phyloP scores from a whole-genome alignment of 2,888 invertebrate genomes.

The Glaucopsyche alexis region DNA sequence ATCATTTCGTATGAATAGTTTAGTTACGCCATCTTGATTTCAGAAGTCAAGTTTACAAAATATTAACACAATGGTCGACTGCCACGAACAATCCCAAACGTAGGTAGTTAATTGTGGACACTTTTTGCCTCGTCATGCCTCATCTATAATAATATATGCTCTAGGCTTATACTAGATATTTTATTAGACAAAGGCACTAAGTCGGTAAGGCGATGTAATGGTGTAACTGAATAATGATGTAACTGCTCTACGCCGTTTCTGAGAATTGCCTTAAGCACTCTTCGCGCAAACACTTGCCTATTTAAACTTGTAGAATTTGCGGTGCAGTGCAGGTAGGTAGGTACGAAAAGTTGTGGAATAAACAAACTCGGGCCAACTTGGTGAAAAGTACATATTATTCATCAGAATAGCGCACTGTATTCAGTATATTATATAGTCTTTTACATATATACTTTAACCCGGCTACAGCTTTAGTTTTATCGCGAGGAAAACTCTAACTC shows the following conservation, averaged over 20 bases:
- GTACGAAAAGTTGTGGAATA: conserved; percentile 35
- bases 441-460: background rate
- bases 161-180: too few species aligned
- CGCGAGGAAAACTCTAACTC: too few species aligned
- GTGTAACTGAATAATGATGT: conserved; percentile 6
- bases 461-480: background rate
- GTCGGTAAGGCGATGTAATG: conserved; percentile 7
- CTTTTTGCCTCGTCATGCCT: too few species aligned
- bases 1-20: too few species aligned
- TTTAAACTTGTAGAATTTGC: conserved; percentile 34
- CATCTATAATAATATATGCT: too few species aligned
- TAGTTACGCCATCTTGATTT: too few species aligned
- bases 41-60: too few species aligned
- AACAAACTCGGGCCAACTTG: conserved; percentile 31
- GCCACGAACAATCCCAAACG: too few species aligned
- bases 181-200: background rate
- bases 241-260: conserved; percentile 1
- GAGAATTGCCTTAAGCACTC: conserved; percentile 28
- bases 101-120: too few species aligned
- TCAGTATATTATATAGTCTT: background rate
- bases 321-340: conserved; percentile 32
- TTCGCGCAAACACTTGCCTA: conserved; percentile 33
- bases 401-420: background rate
- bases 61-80: too few species aligned
- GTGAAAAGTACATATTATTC: conserved; percentile 30